Evolutionary conservation across 2,797 vertebrate species (phyloP).

Genomic region (Pachyuromys duprasi): DNA sequence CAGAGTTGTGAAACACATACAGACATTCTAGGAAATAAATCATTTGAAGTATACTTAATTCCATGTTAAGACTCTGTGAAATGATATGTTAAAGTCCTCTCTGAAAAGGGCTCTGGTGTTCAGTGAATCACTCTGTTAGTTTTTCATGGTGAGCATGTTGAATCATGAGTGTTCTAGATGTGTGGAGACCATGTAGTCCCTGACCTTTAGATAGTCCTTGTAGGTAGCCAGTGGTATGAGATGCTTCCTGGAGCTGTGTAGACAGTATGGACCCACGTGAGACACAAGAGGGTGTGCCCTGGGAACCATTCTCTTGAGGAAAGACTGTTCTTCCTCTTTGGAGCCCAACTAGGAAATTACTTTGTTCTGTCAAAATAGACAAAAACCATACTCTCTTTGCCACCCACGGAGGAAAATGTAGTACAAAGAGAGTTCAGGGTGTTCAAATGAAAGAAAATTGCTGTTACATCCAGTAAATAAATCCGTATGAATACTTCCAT

Average conservation of each 20-base stretch:
- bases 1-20: slow-evolving; percentile 22
- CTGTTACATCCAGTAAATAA: not conserved
- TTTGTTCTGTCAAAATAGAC: slow-evolving; percentile 34
- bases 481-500: not conserved
- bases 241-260: not conserved
- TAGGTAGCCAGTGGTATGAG: not conserved
- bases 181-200: not conserved
- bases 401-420: slow-evolving; percentile 24
- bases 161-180: not conserved
- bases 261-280: not conserved
- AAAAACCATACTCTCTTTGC: slow-evolving; percentile 17
- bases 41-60: slow-evolving; percentile 22
- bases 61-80: slow-evolving; percentile 48
- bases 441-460: not conserved
- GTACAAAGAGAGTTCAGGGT: slow-evolving; percentile 35
- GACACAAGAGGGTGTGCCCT: not conserved
- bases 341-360: slow-evolving; percentile 25
- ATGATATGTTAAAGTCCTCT: not conserved
- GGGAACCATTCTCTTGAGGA: not conserved
- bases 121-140: not conserved
- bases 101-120: not conserved
- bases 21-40: slow-evolving; percentile 54
- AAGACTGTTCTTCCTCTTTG: slow-evolving; percentile 8
- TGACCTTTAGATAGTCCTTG: not conserved
- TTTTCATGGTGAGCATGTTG: not conserved